Base-by-base conservation (phyloP, 2,797 vertebrate species). In the Myiotriccus ornatus region DNA sequence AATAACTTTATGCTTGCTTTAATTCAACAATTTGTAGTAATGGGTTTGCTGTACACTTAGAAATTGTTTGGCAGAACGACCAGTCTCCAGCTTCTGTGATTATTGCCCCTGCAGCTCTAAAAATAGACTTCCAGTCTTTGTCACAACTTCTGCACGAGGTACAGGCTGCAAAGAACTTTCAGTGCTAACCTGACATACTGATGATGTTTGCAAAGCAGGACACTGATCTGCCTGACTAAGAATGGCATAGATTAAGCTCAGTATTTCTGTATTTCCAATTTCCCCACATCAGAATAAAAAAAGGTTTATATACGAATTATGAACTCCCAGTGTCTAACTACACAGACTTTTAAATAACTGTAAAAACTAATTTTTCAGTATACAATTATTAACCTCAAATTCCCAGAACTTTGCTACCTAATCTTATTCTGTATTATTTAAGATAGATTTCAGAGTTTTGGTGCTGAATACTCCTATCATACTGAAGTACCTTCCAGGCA, bases 1-100 rank as follows among this genome's bases (percentile, higher is more conserved):
- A 95, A 65, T 55, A 95, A 87, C 56, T 94, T 95, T 87, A 80
- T 93, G 56, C 68, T 87, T 89, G 67, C 84, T 89, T 87, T 83
- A 53, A 89, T 92, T 90, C 41, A 92, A 89, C 63, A 68, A 53
- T 82, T 82, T 81, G 47, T 59, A 86, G 84, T 91, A 91, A 93
- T 39, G 49, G 47, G 17, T 88, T 90, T 79, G 63, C 77, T 79
- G 47, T 88, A 62, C 82, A 39, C 76, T 91, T 84, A 57, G 52
- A 89, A 94, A 93, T 47, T 37, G n/a, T 77, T 95, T 92, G 91
- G 85, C 91, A 93, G 73, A 91, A 89, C 4, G 5, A 84, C 32
- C 50, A 56, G 52, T 49, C 55, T 86, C 67, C 55, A 73, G 41
- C 27, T 84, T 74, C 73, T 81, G 59, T 57, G 55, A 95, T 85